These are phyloP conservation scores for Haliclona indistincta DNA, from an alignment of 37 sponge, comb jelly and placozoan genomes.

Conservation along the genomic window DNA sequence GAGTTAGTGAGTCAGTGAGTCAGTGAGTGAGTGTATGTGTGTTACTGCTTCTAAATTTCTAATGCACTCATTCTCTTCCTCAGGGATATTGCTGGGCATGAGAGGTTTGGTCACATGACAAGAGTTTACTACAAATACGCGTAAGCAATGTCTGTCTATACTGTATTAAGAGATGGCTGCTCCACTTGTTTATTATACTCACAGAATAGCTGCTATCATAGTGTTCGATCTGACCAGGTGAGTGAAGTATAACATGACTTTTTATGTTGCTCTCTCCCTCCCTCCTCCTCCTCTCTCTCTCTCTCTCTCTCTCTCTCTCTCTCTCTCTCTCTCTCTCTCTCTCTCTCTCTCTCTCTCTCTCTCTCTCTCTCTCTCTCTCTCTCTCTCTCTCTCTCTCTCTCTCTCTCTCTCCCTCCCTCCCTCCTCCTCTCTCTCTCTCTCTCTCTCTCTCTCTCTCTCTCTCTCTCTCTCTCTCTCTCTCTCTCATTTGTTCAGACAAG, in stretches of 20 bases:
- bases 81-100: slow-evolving; percentile 98
- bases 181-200: background rate
- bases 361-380: slow-evolving; percentile 14
- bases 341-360: background rate
- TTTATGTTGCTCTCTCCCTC: background rate
- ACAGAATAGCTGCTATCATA: slow-evolving; percentile 91
- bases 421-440: slow-evolving; percentile 10
- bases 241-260: background rate
- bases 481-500: slow-evolving; percentile 39
- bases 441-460: slow-evolving; percentile 5
- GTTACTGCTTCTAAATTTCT: background rate
- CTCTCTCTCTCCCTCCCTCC: slow-evolving; percentile 2
- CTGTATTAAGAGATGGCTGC: background rate
- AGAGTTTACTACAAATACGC: slow-evolving; percentile 98
- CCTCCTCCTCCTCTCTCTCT: background rate
- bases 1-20: no score
- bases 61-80: background rate
- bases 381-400: slow-evolving; percentile 1
- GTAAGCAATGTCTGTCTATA: slow-evolving; percentile 43
- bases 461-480: slow-evolving; percentile 15
- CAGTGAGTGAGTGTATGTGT: no score
- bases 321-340: background rate
- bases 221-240: slow-evolving; percentile 93
- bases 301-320: background rate
- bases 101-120: slow-evolving; percentile 92